phyloP scores from a whole-genome alignment of 2,888 invertebrate species.

The Cybosia mesomella region DNA sequence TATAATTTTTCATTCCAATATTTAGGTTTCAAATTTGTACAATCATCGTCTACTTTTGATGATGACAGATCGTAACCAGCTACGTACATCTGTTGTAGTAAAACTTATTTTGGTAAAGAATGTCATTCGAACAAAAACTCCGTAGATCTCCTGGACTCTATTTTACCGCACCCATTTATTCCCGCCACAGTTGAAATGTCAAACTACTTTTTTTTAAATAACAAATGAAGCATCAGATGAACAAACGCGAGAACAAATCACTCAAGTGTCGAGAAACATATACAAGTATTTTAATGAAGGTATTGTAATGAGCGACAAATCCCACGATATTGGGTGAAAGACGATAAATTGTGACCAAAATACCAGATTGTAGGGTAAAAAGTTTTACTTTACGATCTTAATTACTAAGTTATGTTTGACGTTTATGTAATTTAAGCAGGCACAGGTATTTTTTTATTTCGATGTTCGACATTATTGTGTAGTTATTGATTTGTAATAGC shows the following conservation, averaged over 20 bases:
- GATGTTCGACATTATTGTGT: neutral
- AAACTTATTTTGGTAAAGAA: constrained; percentile 9
- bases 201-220: constrained; percentile 45
- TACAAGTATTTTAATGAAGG: constrained; percentile 83
- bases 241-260: constrained; percentile 78
- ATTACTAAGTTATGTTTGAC: constrained; percentile 22
- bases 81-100: neutral
- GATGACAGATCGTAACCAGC: neutral
- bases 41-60: neutral
- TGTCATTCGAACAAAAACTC: constrained; percentile 1
- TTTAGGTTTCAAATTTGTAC: neutral
- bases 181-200: constrained; percentile 28
- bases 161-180: constrained; percentile 19
- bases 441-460: constrained; percentile 5
- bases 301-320: constrained; percentile 66
- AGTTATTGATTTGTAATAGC: neutral
- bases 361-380: constrained; percentile 63
- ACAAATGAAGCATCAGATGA: constrained; percentile 52
- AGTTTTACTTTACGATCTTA: constrained; percentile 56
- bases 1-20: neutral
- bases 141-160: constrained; percentile 6
- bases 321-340: constrained; percentile 67
- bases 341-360: constrained; percentile 67
- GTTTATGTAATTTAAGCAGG: constrained; percentile 18
- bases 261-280: constrained; percentile 71